phyloP scores from a whole-genome alignment of 2,797 vertebrate genomes.

The Luscinia luscinia region DNA sequence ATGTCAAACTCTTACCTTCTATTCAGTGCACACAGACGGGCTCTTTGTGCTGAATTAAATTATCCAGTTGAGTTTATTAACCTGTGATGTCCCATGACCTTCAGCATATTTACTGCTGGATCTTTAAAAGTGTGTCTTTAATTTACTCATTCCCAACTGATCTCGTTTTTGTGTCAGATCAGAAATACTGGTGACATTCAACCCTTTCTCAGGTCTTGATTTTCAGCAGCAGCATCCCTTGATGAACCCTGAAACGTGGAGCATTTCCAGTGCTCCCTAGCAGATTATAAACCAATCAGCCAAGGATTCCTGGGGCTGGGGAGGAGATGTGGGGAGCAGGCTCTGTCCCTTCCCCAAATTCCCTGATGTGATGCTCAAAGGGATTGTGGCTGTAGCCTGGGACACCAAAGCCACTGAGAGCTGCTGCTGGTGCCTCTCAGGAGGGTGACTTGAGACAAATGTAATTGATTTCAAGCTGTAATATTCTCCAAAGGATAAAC shows the following conservation, averaged over 20 bases:
- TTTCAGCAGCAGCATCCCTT: background rate
- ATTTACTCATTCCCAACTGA: background rate
- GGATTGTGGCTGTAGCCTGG: background rate
- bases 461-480: background rate
- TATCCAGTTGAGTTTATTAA: constrained; percentile 46
- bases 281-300: background rate
- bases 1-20: constrained; percentile 35
- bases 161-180: background rate
- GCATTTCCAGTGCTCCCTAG: background rate
- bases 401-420: background rate
- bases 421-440: background rate
- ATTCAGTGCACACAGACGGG: background rate
- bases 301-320: background rate
- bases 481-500: background rate
- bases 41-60: constrained; percentile 34
- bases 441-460: background rate
- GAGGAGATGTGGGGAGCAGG: background rate
- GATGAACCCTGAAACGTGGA: background rate
- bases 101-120: constrained; percentile 35
- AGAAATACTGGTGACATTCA: background rate
- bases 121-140: background rate
- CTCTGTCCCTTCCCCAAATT: background rate
- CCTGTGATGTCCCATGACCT: constrained; percentile 30
- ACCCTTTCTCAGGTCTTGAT: background rate
- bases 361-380: background rate